These are phyloP conservation scores for Mustela nigripes DNA, from an alignment of 2,113 vertebrate species.

Conservation along the genomic window DNA sequence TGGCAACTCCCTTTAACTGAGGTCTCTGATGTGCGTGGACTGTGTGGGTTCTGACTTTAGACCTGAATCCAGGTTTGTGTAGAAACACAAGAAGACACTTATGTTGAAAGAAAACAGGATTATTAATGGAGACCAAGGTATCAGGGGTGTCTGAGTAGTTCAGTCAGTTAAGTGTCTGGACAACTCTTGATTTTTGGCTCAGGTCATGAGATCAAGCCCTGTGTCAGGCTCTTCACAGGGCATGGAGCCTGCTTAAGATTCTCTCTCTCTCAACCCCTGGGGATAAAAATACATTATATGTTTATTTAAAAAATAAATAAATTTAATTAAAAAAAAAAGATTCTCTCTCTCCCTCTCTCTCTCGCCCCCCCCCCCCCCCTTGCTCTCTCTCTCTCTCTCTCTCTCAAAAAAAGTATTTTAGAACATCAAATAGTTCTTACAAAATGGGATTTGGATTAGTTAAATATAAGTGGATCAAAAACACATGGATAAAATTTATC, in stretches of 20 bases:
- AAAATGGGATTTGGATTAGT: slow-evolving; percentile 56
- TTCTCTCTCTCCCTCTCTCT: background rate
- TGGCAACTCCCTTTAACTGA: background rate
- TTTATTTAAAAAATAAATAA: no score
- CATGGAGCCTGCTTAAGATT: background rate
- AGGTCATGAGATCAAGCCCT: background rate
- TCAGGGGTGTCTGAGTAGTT: background rate
- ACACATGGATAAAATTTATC: slow-evolving; percentile 19
- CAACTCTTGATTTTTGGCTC: background rate
- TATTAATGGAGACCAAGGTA: background rate
- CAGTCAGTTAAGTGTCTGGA: background rate
- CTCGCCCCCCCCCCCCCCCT: background rate
- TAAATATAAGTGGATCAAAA: slow-evolving; percentile 50
- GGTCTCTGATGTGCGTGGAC: background rate
- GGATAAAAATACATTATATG: no score
- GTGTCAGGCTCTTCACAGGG: accelerated
- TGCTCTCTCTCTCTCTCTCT: background rate
- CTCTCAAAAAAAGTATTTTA: background rate
- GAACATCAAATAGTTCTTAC: background rate
- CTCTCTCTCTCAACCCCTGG: background rate
- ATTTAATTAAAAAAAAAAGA: background rate
- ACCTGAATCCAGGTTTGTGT: background rate
- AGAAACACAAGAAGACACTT: background rate
- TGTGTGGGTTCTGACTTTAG: background rate
- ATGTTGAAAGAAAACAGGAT: slow-evolving; percentile 34